phyloP scores from a whole-genome alignment of 2,113 vertebrate genomes.

The Meles meles region DNA sequence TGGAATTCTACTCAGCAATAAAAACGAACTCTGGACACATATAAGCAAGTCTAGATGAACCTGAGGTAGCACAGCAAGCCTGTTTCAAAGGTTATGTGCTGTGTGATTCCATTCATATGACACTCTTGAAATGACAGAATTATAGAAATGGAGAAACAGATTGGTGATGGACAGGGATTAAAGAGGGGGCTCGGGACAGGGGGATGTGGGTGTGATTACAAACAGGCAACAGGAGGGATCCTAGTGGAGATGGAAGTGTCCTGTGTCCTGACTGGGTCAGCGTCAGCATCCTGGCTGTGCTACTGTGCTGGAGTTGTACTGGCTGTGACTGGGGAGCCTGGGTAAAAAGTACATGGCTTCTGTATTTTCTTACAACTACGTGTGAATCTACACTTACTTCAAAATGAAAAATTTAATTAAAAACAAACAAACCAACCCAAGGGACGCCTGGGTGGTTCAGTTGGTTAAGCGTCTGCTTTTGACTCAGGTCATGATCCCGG shows the following conservation, averaged over 20 bases:
- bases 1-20: not conserved
- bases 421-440: too few species aligned
- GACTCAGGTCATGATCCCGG: too few species aligned
- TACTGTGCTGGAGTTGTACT: not conserved
- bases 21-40: not conserved
- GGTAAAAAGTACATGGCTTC: not conserved
- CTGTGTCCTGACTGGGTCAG: not conserved
- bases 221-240: not conserved
- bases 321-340: not conserved
- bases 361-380: not conserved
- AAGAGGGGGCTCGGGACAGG: too few species aligned
- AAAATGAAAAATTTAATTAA: not conserved
- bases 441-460: too few species aligned
- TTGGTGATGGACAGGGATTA: not conserved
- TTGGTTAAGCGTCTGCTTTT: too few species aligned
- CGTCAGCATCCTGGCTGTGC: not conserved
- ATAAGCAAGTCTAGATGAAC: not conserved
- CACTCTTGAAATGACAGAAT: not conserved
- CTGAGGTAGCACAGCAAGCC: not conserved
- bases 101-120: not conserved
- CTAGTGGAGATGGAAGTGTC: not conserved
- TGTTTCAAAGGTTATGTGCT: not conserved
- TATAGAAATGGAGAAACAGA: not conserved
- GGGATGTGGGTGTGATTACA: not conserved
- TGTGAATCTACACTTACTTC: not conserved